Evolutionary conservation across 2,113 vertebrate species (phyloP).

Genomic region (Pipra filicauda): DNA sequence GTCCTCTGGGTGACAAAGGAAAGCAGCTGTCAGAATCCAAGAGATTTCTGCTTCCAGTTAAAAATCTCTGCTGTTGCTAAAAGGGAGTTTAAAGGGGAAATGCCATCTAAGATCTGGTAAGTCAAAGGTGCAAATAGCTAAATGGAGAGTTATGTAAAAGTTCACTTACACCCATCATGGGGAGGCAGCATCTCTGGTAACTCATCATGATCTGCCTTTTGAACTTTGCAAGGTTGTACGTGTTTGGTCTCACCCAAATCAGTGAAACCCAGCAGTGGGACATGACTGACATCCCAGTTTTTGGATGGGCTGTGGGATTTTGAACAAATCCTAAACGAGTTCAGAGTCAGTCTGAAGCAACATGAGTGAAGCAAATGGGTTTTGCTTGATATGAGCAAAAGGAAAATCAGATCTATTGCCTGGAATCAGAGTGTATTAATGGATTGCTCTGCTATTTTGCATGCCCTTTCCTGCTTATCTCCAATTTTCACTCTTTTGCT

Average conservation of each 20-base stretch:
- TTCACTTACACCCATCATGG: neutral
- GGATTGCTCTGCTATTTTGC: neutral
- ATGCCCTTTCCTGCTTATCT: neutral
- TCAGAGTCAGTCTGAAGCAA: neutral
- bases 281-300: neutral
- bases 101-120: neutral
- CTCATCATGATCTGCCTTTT: neutral
- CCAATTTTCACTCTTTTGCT: neutral
- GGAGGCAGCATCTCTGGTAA: neutral
- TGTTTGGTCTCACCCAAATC: neutral
- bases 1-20: neutral
- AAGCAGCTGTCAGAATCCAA: neutral
- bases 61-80: neutral
- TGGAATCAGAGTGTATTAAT: neutral
- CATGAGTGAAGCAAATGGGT: neutral
- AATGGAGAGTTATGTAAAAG: neutral
- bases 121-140: neutral
- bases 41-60: neutral
- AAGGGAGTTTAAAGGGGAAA: neutral
- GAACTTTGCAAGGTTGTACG: neutral
- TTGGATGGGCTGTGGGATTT: neutral
- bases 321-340: neutral
- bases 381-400: neutral
- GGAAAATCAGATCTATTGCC: neutral
- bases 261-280: neutral